A percentile compares a stretch with the other conserved stretches of the same genome.
phyloP scores from a whole-genome alignment of 2,888 invertebrate species.

The Lutraria lutraria region DNA sequence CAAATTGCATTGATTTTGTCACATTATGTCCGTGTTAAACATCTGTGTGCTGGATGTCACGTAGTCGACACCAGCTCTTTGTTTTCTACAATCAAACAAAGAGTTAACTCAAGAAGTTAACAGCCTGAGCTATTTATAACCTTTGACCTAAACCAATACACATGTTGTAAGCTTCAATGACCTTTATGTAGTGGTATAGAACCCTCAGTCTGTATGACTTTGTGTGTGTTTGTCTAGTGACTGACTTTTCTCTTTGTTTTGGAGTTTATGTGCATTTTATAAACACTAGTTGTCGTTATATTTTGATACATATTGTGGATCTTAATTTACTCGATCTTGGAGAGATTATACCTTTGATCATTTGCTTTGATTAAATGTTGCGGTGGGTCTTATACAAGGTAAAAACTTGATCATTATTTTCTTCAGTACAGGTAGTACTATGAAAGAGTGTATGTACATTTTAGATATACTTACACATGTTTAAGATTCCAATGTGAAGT shows the following conservation, averaged over 20 bases:
- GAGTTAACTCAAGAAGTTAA: conserved; percentile 48
- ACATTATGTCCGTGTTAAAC: conserved; percentile 7
- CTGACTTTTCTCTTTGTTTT: conserved; percentile 12
- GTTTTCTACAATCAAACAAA: conserved; percentile 47
- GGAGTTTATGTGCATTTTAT: background rate
- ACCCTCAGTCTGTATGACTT: background rate
- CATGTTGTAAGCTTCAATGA: conserved; percentile 49
- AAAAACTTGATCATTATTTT: no score
- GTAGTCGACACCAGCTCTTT: conserved; percentile 37
- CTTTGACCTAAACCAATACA: conserved; percentile 46
- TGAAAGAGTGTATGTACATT: background rate
- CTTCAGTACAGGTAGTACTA: no score
- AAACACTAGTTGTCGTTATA: background rate
- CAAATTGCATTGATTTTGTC: conserved; percentile 36
- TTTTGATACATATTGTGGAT: background rate
- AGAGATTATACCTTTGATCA: background rate
- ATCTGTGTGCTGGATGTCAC: conserved; percentile 8
- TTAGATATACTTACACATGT: background rate
- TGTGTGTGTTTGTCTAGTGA: background rate
- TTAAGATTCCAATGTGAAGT: background rate
- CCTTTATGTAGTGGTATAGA: conserved; percentile 45
- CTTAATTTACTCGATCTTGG: background rate
- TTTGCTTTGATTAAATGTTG: background rate
- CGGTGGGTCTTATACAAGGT: no score
- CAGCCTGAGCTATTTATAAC: conserved; percentile 50